These are phyloP conservation scores for Diarsia mendica DNA, from an alignment of 2,888 invertebrate species.

Conservation along the genomic window DNA sequence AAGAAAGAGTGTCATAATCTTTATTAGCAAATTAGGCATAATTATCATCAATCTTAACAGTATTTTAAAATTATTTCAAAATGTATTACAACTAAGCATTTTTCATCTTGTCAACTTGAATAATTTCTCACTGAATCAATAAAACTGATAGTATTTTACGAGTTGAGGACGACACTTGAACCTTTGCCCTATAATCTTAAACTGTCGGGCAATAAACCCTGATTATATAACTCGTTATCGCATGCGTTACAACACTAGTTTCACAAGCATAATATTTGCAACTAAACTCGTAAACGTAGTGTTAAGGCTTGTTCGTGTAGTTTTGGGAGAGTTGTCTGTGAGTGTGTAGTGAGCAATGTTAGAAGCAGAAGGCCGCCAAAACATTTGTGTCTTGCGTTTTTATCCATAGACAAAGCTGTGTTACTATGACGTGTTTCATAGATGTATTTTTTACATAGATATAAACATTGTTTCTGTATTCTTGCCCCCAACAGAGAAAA, in stretches of 20 bases:
- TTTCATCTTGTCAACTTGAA: conserved; percentile 2
- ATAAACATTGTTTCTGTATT: no score
- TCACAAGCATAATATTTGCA: conserved; percentile 19
- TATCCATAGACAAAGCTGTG: not conserved
- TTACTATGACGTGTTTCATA: not conserved
- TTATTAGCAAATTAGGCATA: not conserved
- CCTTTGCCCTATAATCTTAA: conserved; percentile 30
- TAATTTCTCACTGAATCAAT: conserved; percentile 24
- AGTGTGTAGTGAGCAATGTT: not conserved
- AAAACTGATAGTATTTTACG: conserved; percentile 21
- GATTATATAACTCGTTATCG: conserved; percentile 37
- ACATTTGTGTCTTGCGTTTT: not conserved
- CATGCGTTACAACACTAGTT: conserved; percentile 27
- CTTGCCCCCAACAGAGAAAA: no score
- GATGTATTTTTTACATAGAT: no score
- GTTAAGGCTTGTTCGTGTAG: not conserved
- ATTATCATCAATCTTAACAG: not conserved
- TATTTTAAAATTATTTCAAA: not conserved
- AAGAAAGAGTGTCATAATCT: not conserved
- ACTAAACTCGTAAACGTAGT: conserved; percentile 24
- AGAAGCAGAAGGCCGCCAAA: no score
- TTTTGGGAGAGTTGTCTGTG: not conserved
- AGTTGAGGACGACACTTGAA: conserved; percentile 15
- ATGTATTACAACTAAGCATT: not conserved
- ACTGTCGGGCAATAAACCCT: conserved; percentile 15